Evolutionary conservation across 37 sponge, comb jelly and placozoan species (phyloP).

Genomic region (Bolinopsis microptera): DNA sequence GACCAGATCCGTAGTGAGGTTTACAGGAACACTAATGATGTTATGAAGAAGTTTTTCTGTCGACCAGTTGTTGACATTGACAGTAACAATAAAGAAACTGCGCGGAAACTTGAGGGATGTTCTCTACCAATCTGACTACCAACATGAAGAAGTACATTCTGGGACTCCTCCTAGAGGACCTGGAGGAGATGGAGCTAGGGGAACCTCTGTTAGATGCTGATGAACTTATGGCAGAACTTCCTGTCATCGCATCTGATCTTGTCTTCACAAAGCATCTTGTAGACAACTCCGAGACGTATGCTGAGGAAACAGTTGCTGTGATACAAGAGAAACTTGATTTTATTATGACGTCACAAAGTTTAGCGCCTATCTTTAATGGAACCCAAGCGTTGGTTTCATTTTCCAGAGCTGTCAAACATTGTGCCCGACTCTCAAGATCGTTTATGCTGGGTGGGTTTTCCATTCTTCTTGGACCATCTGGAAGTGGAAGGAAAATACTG

Average conservation of each 20-base stretch:
- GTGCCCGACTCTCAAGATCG: slow-evolving; percentile 37
- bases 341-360: background rate
- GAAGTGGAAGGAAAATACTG: slow-evolving; percentile 29
- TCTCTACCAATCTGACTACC: background rate
- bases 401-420: slow-evolving; percentile 16
- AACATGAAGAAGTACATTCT: slow-evolving; percentile 4
- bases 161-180: background rate
- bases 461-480: slow-evolving; percentile 5
- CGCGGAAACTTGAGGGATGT: background rate
- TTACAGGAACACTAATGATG: background rate
- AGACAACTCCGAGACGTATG: background rate
- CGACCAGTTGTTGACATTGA: background rate
- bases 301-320: slow-evolving; percentile 2
- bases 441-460: slow-evolving; percentile 16
- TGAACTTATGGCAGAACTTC: slow-evolving; percentile 25
- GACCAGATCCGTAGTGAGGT: background rate
- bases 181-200: background rate
- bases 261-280: slow-evolving; percentile 19
- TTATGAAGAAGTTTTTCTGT: slow-evolving; percentile 29
- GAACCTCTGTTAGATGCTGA: background rate
- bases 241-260: slow-evolving; percentile 17
- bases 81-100: background rate
- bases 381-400: background rate
- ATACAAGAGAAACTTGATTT: background rate
- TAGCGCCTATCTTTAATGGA: background rate